Base-by-base conservation (phyloP, 2,113 vertebrate genomes). In the Choloepus hoffmanni region DNA sequence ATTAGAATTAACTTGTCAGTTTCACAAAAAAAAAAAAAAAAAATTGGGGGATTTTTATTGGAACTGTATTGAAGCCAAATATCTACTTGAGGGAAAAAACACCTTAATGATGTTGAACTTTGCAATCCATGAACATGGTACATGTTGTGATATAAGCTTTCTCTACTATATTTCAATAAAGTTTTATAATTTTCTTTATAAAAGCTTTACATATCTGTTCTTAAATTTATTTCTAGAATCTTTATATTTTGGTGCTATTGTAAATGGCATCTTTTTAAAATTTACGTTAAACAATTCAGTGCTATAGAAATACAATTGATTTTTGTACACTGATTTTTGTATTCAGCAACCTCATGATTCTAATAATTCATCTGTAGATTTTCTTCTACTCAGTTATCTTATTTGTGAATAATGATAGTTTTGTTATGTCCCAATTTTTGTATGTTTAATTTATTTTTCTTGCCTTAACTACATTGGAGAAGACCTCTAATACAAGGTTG, bases 81-180 rank as follows among this genome's bases (percentile, higher is more conserved):
- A 78, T 23, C 58, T 78, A 24, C 77, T 89, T 55, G 36, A 26
- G 14, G 7, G 88, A 87, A 3, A 70, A 21, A 23, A 23, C 14
- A 72, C 3, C 18, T 81, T 92, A 36, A 45, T 88, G 63, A 43
- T 48, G 33, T 11, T 77, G 68, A 95, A 77, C n/a, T 73, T 85
- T 86, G 45, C 33, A 70, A 0, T 63, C 28, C 45, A 93, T 40
- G 19, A 94, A 68, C 33, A 68, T 76, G 13, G 33, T 79, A 53
- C 79, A 60, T 74, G 78, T 40, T 76, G 72, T 81, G 14, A 91
- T 67, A 67, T 63, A 95, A 95, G 4, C 40, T 53, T 76, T 92
- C 33, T 36, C 45, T 88, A 67, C 73, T 77, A 3, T 88, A 74
- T 83, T 92, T 96, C n/a, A 12, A 43, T 93, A 79, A 95, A 86